Base-by-base conservation (phyloP, 2,888 invertebrate genomes). In the Aphidoletes aphidimyza region DNA sequence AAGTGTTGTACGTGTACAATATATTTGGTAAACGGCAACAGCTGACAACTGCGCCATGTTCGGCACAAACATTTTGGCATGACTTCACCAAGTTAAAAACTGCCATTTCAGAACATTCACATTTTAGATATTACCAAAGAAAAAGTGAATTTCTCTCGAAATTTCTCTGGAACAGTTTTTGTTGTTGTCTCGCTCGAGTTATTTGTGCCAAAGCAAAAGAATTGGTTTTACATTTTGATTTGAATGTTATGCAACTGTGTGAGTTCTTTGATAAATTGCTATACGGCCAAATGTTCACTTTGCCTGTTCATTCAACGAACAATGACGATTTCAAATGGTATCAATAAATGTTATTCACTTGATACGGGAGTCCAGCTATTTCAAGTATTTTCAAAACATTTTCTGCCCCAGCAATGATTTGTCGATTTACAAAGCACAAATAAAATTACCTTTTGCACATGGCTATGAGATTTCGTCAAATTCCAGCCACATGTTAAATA, bases 21-120 rank as follows among this genome's bases (percentile, higher is more conserved):
- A 69, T 69, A 69, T 69, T 69, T 69, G 69, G 30, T 69, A 30
- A 69, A 69, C 34, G 30, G 30, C 69, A 69, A 69, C 69, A 69
- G 69, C 69, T 69, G 69, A 54, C 54, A n/a, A 26, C 26, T 54
- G 26, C 14, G 42, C 54, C 54, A 54, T 22, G 54, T 54, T 54
- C 34, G 69, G 30, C 69, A 30, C 34, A 30, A 69, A 69, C 69
- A 30, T 69, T 69, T 69, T 30, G 30, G 30, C 69, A 69, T 69
- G 69, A 69, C 30, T 69, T 69, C 69, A 69, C 69, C 3, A 69
- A 69, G 30, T 69, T 69, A 22, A 54, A n/a, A n/a, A n/a, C n/a
- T n/a, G 69, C 69, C 54, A 22, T 14, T 22, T 30, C 11, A 69
- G n/a, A 69, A 69, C 30, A 69, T 30, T 30, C 69, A 54, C 22